Evolutionary conservation across 53 echinoderm and acorn worm genomes (phyloP).

Genomic region (Mesocentrotus franciscanus): DNA sequence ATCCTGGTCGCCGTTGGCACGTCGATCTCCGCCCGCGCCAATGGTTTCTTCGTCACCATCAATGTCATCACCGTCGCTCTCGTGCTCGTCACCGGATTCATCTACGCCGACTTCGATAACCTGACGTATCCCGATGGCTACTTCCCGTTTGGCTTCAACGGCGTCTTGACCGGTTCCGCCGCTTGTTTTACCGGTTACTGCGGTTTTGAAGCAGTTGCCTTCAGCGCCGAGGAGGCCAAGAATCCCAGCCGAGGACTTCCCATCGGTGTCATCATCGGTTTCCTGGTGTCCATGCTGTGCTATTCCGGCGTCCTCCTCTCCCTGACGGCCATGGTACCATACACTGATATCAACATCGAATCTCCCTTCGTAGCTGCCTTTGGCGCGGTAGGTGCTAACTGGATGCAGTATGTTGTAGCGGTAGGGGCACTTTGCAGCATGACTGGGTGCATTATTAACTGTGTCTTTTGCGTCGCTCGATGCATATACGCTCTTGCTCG

Average conservation of each 20-base stretch:
- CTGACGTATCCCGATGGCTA: conserved; percentile 70
- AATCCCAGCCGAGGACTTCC: conserved; percentile 77
- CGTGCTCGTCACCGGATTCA: conserved; percentile 70
- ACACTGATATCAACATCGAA: conserved; percentile 72
- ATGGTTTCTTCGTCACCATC: conserved; percentile 74
- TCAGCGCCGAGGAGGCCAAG: conserved; percentile 84
- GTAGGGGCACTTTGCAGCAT: conserved; percentile 84
- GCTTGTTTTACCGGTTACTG: conserved; percentile 83
- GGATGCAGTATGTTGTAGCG: conserved; percentile 83
- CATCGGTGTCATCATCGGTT: conserved; percentile 73
- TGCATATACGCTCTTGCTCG: conserved; percentile 82
- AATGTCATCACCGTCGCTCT: conserved; percentile 74
- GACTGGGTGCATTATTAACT: conserved; percentile 81
- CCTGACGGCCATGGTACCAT: conserved; percentile 71
- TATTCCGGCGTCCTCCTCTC: conserved; percentile 76
- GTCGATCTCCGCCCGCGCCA: conserved; percentile 72
- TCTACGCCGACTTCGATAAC: conserved; percentile 68
- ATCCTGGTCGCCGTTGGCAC: conserved; percentile 71
- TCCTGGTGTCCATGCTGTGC: conserved; percentile 72
- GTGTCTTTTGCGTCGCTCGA: conserved; percentile 76
- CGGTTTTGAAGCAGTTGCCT: conserved; percentile 86
- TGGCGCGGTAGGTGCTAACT: conserved; percentile 64
- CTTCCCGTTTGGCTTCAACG: conserved; percentile 75
- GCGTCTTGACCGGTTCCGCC: conserved; percentile 79
- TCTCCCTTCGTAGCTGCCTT: conserved; percentile 82